phyloP scores from a whole-genome alignment of 2,888 invertebrate genomes.

The Hyalella azteca region DNA sequence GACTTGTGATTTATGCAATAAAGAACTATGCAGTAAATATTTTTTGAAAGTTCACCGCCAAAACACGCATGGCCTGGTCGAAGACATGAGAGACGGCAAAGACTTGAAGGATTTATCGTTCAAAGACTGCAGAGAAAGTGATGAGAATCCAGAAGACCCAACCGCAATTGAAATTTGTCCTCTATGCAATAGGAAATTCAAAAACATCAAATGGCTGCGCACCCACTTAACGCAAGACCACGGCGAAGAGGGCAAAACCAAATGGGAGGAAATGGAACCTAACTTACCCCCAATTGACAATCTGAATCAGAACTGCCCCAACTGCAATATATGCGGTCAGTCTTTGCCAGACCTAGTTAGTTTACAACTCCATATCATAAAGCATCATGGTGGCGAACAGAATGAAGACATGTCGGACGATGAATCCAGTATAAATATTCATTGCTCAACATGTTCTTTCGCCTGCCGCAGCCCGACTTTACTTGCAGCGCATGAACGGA shows the following conservation, averaged over 20 bases:
- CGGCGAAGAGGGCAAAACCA: conserved; percentile 72
- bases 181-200: conserved; percentile 83
- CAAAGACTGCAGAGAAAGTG: conserved; percentile 14
- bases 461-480: conserved; percentile 59
- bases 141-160: conserved; percentile 32
- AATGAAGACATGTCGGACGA: conserved; percentile 43
- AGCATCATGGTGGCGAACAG: conserved; percentile 62
- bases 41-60: conserved; percentile 96
- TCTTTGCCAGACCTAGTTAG: conserved; percentile 61
- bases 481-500: conserved; percentile 51
- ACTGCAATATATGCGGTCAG: conserved; percentile 63
- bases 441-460: conserved; percentile 50
- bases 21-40: conserved; percentile 97
- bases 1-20: conserved; percentile 96
- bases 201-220: conserved; percentile 85
- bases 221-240: conserved; percentile 87
- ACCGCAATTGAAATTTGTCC: conserved; percentile 73
- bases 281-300: conserved; percentile 53
- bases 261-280: conserved; percentile 70
- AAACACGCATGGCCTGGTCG: conserved; percentile 82
- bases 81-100: conserved; percentile 47
- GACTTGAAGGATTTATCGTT: conserved; percentile 38
- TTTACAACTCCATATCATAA: conserved; percentile 66
- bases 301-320: conserved; percentile 62
- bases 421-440: conserved; percentile 35